phyloP scores from a whole-genome alignment of 2,113 vertebrate genomes.

The Choloepus hoffmanni region DNA sequence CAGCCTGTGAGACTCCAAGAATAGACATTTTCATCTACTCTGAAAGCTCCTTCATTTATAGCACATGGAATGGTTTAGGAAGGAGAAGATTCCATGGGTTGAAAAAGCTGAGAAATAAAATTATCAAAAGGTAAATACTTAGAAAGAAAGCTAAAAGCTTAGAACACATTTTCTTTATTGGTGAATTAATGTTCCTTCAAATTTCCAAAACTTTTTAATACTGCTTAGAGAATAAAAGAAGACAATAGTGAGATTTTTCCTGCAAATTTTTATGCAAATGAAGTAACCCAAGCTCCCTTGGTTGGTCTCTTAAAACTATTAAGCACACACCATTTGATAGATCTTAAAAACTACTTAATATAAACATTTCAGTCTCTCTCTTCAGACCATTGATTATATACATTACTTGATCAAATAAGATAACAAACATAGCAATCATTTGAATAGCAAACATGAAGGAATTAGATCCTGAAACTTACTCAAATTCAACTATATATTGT shows the following conservation, averaged over 20 bases:
- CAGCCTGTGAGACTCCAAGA: background rate
- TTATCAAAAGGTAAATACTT: background rate
- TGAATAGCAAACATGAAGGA: constrained; percentile 4
- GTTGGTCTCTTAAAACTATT: constrained; percentile 21
- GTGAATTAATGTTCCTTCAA: background rate
- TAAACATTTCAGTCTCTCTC: background rate
- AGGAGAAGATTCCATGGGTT: background rate
- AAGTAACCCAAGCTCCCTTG: background rate
- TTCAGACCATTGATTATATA: background rate
- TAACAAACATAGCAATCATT: constrained; percentile 8
- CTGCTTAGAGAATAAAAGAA: background rate
- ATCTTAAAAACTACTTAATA: background rate
- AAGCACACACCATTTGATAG: background rate
- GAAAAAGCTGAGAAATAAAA: background rate
- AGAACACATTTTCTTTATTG: background rate
- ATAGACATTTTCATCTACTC: background rate
- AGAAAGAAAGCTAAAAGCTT: background rate
- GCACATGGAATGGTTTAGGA: background rate
- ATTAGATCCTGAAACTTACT: background rate
- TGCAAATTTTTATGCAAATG: background rate
- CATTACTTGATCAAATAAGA: background rate
- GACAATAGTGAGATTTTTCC: background rate
- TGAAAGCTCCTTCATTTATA: background rate
- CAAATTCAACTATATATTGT: background rate
- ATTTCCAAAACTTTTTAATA: background rate